A percentile compares a stretch with the other conserved stretches of the same genome.
Conservation (phyloP, 2,113 vertebrate genomes). For the Gymnocephalus cernua region DNA sequence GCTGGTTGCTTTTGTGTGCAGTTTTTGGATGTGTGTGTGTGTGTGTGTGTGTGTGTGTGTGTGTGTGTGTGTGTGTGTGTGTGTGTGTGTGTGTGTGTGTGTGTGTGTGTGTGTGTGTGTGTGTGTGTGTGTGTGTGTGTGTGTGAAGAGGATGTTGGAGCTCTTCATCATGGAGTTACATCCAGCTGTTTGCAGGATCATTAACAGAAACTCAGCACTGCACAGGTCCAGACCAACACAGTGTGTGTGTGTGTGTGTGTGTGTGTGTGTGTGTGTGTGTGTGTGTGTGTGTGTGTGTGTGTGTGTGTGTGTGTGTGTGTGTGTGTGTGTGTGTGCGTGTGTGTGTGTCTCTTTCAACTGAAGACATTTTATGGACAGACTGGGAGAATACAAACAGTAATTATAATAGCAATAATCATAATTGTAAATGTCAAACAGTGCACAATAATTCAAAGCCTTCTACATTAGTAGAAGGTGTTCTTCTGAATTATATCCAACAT, state of each 20-base stretch:
- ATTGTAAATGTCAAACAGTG: neutral
- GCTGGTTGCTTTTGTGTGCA: constrained; percentile 26
- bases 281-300: neutral
- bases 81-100: constrained; percentile 17
- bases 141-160: constrained; percentile 11
- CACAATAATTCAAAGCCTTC: no score
- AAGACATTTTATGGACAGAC: neutral
- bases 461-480: neutral
- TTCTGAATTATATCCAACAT: neutral
- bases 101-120: constrained; percentile 30
- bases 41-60: constrained; percentile 10
- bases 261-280: neutral
- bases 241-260: neutral
- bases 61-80: constrained; percentile 29
- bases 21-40: constrained; percentile 19
- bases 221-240: constrained; percentile 8
- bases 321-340: neutral
- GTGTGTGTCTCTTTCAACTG: neutral
- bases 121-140: constrained; percentile 19
- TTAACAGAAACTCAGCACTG: constrained; percentile 28
- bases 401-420: neutral
- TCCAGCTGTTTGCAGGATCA: constrained; percentile 62
- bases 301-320: neutral
- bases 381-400: neutral
- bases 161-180: constrained; percentile 32